Evolutionary conservation across 2,113 vertebrate genomes (phyloP), one percentile per base, ranked within the genome.

Genomic region (Brachyistius frenatus): DNA sequence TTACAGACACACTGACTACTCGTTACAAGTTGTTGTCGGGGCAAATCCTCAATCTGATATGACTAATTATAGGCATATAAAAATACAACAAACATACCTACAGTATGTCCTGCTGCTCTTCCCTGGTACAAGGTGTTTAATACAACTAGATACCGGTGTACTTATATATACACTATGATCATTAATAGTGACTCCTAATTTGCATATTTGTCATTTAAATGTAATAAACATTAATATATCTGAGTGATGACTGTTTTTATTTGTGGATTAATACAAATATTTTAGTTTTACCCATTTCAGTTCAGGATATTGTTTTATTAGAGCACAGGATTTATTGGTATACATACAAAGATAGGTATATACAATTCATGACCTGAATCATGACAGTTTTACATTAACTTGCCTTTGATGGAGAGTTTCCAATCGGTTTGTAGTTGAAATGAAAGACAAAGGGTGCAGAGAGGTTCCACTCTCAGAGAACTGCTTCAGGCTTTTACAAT

Each of bases 321-420:
- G 91, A 92, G 90, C 91, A 92, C 91, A 91, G 82, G 76, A 79
- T 93, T 89, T 90, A 92, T 85, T 92, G 85, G 91, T 93, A 93
- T 91, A 94, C 90, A 94, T 90, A 94, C 91, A 93, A 90, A 93
- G 85, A 88, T 90, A 91, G 76, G 82, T 92, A 93, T 93, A 90
- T 94, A 93, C 92, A 92, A 66, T 85, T 91, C 85, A 92, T 85
- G 85, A 89, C 78, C 91, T 58, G 70, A 65, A 63, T 81, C 88
- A 77, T 91, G 87, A 92, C 88, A 89, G 66, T 88, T 84, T 91
- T 86, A 89, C 88, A 91, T 85, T 80, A 82, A 89, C 84, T 85
- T 70, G 74, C 84, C 76, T 86, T 74, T 80, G 84, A 87, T 64
- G 68, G 67, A 83, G 66, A 76, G 56, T 61, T 80, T 90, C 67